Base-by-base conservation (phyloP, 2,797 vertebrate genomes). In the Myiothlypis chrysogaster region DNA sequence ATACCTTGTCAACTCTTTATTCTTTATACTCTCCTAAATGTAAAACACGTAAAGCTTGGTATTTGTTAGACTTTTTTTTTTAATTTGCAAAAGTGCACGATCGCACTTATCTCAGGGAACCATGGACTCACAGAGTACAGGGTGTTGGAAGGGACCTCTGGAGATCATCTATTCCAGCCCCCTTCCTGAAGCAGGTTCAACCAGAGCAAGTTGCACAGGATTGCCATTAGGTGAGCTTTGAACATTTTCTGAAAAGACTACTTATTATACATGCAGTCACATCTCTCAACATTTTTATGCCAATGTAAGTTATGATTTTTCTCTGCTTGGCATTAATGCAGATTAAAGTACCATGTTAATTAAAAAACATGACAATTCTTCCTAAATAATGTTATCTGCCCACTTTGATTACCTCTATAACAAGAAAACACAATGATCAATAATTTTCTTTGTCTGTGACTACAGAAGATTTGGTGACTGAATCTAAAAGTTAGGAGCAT, bases 121-220 rank as follows among this genome's bases (percentile, higher is more conserved):
- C 18, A 23, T 14, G 30, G 50, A 32, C 14, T 83, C 12, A 37
- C 17, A 32, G 21, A 39, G 30, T 27, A 13, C 15, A 39, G 2
- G 8, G 44, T 2, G 2, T 41, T 46, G 39, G 25, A 71, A 46
- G 30, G 11, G 24, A 34, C 24, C 37, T 57, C 37, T 19, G 9
- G n/a, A 70, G 14, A 46, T 23, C 24, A 46, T 35, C 18, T 23
- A 20, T 12, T 52, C 9, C 28, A 64, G 8, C 2, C 4, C 12
- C 21, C 0, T 1, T 35, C 7, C 30, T 32, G 10, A 73, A 41
- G 15, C 10, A 32, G 10, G 12, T 39, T 64, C 18, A 46, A 12
- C 18, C 9, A 34, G 28, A 39, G 5, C 6, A 7, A 56, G 12
- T 16, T 20, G 44, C 44, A 20, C 13, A 49, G 19, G 9, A 28